Percentiles rank a stretch among this genome's conserved stretches.
Conservation (phyloP, 2,113 vertebrate species). For the Mormyrus lacerda region DNA sequence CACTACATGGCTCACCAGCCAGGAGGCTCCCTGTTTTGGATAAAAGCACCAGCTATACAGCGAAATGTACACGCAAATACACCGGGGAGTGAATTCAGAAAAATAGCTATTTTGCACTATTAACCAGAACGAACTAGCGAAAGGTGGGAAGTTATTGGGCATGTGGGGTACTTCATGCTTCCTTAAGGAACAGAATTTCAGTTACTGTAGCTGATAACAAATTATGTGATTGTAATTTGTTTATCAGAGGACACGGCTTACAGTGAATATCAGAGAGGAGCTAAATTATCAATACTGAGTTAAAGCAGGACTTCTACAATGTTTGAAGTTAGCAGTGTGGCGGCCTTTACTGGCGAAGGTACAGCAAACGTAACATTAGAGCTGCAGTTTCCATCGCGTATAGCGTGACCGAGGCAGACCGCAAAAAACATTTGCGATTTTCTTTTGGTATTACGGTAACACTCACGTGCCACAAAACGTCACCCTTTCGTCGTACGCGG, state of each 20-base stretch:
- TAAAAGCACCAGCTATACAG: background rate
- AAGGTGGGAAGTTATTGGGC: constrained; percentile 23
- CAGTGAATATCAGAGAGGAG: background rate
- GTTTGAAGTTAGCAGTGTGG: background rate
- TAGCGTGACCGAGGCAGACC: background rate
- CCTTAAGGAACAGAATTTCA: constrained; percentile 13
- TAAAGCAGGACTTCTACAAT: background rate
- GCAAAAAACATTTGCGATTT: background rate
- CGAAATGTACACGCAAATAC: background rate
- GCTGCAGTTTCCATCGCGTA: background rate
- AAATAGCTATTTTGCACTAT: background rate
- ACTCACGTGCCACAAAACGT: background rate
- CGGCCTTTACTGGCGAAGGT: background rate
- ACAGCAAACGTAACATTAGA: background rate
- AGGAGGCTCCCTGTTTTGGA: background rate
- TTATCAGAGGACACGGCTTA: background rate
- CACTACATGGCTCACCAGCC: background rate
- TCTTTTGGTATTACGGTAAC: background rate
- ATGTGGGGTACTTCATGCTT: constrained; percentile 26
- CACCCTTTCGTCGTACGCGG: background rate
- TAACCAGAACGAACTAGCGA: background rate
- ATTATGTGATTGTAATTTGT: background rate
- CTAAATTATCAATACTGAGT: background rate
- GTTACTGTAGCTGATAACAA: background rate
- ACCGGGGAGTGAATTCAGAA: background rate